Evolutionary conservation across 1,140 invertebrate genomes (phyloP).

Genomic region (Drosophila nannoptera): DNA sequence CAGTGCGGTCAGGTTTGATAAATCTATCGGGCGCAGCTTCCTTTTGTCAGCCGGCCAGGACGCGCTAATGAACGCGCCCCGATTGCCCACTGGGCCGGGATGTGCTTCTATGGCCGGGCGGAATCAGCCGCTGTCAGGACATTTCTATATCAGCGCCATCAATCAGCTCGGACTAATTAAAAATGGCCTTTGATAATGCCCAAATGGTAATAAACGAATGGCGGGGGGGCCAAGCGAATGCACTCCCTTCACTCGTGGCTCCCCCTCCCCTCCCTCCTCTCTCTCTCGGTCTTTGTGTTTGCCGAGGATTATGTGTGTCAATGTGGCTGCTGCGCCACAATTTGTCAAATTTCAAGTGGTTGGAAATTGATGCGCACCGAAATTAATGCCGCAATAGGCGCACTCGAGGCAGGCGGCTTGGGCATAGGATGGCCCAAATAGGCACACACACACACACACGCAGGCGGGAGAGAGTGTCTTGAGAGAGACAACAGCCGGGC

Average conservation of each 20-base stretch:
- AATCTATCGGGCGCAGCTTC: constrained; percentile 71
- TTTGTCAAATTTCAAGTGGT: constrained; percentile 66
- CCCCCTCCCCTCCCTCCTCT: neutral
- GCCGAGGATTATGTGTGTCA: constrained; percentile 41
- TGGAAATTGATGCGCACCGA: constrained; percentile 51
- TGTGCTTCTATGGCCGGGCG: constrained; percentile 39
- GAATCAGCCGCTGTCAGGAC: constrained; percentile 70
- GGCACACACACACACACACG: neutral
- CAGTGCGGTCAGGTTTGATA: constrained; percentile 68
- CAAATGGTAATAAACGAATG: constrained; percentile 49
- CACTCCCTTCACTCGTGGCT: constrained; percentile 7
- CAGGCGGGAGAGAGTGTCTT: neutral
- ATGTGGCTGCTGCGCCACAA: constrained; percentile 46
- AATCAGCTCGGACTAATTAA: constrained; percentile 63
- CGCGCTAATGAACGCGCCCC: constrained; percentile 45
- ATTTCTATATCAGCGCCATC: constrained; percentile 70
- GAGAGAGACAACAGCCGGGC: constrained; percentile 1
- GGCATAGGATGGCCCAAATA: neutral
- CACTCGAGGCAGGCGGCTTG: neutral
- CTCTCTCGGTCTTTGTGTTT: constrained; percentile 2
- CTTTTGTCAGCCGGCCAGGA: constrained; percentile 46
- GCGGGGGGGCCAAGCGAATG: constrained; percentile 11
- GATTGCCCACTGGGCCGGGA: constrained; percentile 35
- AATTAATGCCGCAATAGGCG: constrained; percentile 31
- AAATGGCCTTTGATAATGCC: constrained; percentile 70